Conservation (phyloP, 2,797 vertebrate species). For the Mergus octosetaceus region DNA sequence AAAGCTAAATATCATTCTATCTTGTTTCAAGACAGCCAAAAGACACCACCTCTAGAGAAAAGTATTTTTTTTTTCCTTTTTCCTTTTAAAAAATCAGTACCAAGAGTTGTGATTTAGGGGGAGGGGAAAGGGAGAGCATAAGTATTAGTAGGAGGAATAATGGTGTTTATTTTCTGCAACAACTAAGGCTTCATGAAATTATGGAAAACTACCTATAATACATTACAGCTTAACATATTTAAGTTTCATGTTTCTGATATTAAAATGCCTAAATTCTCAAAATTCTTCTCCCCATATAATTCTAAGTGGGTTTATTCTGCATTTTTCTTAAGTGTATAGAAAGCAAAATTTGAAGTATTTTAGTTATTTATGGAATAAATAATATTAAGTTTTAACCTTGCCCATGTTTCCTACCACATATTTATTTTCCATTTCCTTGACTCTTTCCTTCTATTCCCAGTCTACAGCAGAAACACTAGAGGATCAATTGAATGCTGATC, state of each 20-base stretch:
- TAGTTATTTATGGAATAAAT: background rate
- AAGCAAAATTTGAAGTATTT: background rate
- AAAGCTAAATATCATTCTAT: background rate
- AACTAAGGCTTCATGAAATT: background rate
- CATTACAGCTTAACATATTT: background rate
- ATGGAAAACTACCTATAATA: background rate
- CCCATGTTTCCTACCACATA: background rate
- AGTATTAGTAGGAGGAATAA: background rate
- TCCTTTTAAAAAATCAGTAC: background rate
- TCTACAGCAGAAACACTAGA: background rate
- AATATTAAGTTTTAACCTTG: background rate
- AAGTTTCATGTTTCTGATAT: background rate
- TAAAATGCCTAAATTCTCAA: background rate
- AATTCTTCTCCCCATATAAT: background rate
- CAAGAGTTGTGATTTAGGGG: rapidly evolving
- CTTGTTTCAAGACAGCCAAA: background rate
- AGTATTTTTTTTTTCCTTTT: background rate
- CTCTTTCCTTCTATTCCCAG: background rate
- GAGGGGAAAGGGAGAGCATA: rapidly evolving
- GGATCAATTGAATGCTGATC: rapidly evolving
- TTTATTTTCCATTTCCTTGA: background rate
- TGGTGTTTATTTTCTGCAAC: background rate
- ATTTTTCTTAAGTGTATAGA: background rate
- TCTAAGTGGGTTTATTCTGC: rapidly evolving
- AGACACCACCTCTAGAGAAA: background rate